A percentile compares a stretch with the other conserved stretches of the same genome.
phyloP scores from a whole-genome alignment of 2,113 vertebrate genomes.

The Callocephalon fimbriatum region DNA sequence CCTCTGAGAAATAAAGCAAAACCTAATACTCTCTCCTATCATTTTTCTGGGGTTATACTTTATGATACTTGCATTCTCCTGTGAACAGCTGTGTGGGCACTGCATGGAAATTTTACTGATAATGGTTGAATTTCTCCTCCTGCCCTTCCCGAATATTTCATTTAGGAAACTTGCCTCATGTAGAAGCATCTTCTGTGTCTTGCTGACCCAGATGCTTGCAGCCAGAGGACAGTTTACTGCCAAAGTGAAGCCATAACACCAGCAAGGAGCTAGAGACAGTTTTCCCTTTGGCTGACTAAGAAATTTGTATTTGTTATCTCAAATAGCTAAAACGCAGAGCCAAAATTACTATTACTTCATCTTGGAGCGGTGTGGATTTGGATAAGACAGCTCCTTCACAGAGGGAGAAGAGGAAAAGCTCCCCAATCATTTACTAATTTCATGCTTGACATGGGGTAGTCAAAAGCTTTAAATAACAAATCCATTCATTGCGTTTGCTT shows the following conservation, averaged over 20 bases:
- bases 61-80: neutral
- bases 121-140: neutral
- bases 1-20: neutral
- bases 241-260: neutral
- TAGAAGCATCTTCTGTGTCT: neutral
- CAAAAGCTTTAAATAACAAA: neutral
- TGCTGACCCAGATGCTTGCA: neutral
- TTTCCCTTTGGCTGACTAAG: neutral
- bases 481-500: neutral
- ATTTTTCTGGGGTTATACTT: neutral
- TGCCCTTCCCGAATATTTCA: neutral
- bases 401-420: neutral
- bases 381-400: neutral
- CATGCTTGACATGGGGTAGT: neutral
- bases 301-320: neutral
- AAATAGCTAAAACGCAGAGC: neutral
- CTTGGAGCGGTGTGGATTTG: neutral
- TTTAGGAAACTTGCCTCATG: neutral
- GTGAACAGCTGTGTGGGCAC: neutral
- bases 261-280: neutral
- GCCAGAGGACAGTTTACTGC: neutral
- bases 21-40: neutral
- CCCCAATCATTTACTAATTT: neutral
- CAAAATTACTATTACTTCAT: conserved; percentile 26
- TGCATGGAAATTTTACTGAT: neutral